Conservation (phyloP, 2,888 invertebrate genomes). For the Leucophenga montana region DNA sequence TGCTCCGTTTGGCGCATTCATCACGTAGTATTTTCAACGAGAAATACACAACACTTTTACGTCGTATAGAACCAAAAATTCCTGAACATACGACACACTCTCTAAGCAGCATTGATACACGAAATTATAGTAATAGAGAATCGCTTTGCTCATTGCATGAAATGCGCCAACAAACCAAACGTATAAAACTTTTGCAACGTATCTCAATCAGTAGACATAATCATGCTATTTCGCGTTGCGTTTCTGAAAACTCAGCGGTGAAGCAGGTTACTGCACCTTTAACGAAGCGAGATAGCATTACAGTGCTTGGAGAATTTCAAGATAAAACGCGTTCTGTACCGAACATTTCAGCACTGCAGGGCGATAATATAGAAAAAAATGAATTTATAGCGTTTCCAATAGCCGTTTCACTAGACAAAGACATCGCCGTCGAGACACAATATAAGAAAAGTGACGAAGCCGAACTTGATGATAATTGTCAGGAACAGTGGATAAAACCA, state of each 20-base stretch:
- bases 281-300: conserved; percentile 23
- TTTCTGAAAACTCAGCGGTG: conserved; percentile 64
- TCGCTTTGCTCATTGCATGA: conserved; percentile 33
- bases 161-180: conserved; percentile 43
- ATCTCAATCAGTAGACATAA: conserved; percentile 39
- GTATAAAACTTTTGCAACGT: conserved; percentile 32
- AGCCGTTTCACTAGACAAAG: background rate
- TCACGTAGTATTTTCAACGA: conserved; percentile 78
- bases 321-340: conserved; percentile 63
- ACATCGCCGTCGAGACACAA: conserved; percentile 21
- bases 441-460: background rate
- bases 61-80: conserved; percentile 69
- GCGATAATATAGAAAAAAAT: background rate
- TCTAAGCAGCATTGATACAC: conserved; percentile 75
- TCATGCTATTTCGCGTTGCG: conserved; percentile 60
- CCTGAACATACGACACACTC: conserved; percentile 73
- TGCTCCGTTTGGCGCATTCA: conserved; percentile 79
- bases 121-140: conserved; percentile 47
- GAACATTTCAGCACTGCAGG: conserved; percentile 52
- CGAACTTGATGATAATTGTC: conserved; percentile 43
- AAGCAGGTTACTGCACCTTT: background rate
- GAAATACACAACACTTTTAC: conserved; percentile 77
- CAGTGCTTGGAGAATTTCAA: conserved; percentile 47
- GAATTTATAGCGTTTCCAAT: background rate
- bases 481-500: conserved; percentile 68